These are phyloP conservation scores for Hetaerina titia DNA, from an alignment of 2,888 invertebrate species.

Conservation along the genomic window DNA sequence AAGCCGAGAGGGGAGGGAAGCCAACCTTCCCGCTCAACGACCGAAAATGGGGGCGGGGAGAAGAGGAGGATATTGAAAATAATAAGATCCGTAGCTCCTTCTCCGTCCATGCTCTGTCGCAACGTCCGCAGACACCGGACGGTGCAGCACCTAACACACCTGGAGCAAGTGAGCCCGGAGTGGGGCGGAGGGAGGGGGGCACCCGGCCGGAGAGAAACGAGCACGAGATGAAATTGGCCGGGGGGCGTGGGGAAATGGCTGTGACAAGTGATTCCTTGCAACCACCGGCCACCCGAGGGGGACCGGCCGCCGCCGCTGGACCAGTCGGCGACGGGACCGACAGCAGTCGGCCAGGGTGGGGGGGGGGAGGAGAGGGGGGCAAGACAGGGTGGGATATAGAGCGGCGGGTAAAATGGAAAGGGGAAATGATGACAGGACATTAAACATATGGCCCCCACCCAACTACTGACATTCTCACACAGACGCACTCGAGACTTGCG, in stretches of 20 bases:
- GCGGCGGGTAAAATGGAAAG: not conserved
- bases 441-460: slow-evolving; percentile 39
- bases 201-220: not conserved
- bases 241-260: not conserved
- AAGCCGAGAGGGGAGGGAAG: not conserved
- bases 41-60: not conserved
- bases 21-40: not conserved
- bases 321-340: slow-evolving; percentile 46
- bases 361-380: not conserved
- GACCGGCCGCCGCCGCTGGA: not conserved
- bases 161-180: not conserved
- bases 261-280: slow-evolving; percentile 55
- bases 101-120: not conserved
- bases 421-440: not conserved
- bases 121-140: not conserved
- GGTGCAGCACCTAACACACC: not conserved
- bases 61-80: not conserved
- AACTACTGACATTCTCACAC: not conserved
- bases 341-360: not conserved
- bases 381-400: not conserved
- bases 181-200: not conserved
- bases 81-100: not conserved
- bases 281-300: not conserved
- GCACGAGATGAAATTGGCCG: not conserved
- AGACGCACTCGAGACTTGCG: not conserved